A percentile compares a stretch with the other conserved stretches of the same genome.
phyloP scores from a whole-genome alignment of 2,113 vertebrate species.

The Prietella phreatophila region DNA sequence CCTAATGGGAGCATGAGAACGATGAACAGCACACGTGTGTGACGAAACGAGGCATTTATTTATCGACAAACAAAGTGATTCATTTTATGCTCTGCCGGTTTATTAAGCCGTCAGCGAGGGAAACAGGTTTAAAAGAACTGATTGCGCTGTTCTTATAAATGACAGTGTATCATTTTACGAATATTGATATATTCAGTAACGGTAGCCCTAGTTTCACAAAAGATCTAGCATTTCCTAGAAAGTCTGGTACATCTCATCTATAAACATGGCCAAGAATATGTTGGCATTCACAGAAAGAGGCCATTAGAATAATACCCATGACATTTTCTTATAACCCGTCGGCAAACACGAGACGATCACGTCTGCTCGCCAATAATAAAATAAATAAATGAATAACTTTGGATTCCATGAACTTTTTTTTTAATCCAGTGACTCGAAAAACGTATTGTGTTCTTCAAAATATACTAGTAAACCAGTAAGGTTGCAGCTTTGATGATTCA shows the following conservation, averaged over 20 bases:
- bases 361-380: not conserved
- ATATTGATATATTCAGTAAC: not conserved
- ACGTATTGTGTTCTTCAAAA: not conserved
- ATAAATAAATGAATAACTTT: not conserved
- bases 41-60: not conserved
- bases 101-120: not conserved
- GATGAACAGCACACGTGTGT: conserved; percentile 10
- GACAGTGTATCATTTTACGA: not conserved
- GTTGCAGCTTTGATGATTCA: not conserved
- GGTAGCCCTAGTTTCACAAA: not conserved
- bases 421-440: not conserved
- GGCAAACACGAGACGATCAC: not conserved
- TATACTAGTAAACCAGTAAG: not conserved
- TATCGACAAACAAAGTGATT: conserved; percentile 20
- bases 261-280: not conserved
- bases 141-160: not conserved
- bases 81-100: not conserved
- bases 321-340: not conserved
- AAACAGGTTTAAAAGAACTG: not conserved
- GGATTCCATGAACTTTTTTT: not conserved
- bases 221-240: not conserved
- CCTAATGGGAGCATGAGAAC: not conserved
- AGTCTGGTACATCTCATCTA: not conserved
- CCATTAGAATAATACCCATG: not conserved
- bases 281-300: not conserved